These are phyloP conservation scores for Lanius ludovicianus DNA, from an alignment of 2,113 vertebrate species.

Conservation along the genomic window DNA sequence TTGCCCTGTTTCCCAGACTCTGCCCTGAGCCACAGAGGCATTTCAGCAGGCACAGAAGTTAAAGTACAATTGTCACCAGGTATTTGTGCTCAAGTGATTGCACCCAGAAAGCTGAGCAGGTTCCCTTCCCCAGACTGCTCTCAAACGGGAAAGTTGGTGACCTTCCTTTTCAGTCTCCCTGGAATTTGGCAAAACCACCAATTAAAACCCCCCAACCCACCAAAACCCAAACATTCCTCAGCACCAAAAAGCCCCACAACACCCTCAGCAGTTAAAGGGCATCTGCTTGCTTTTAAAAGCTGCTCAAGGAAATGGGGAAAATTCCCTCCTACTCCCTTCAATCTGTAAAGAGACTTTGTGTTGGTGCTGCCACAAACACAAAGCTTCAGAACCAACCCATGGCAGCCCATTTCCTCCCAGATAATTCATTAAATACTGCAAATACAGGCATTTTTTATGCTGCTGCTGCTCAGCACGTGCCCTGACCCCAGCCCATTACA, in stretches of 20 bases:
- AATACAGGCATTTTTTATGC: neutral
- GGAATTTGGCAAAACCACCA: neutral
- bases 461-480: neutral
- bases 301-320: neutral
- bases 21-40: neutral
- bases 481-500: neutral
- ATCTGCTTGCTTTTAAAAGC: neutral
- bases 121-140: neutral
- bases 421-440: neutral
- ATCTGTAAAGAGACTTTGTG: neutral
- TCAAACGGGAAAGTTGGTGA: accelerated
- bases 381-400: neutral
- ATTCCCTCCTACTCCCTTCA: neutral
- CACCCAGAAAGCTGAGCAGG: neutral
- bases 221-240: neutral
- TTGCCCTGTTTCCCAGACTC: neutral
- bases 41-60: neutral
- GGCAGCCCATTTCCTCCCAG: neutral
- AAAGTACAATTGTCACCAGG: neutral
- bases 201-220: neutral
- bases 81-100: neutral
- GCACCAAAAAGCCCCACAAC: neutral
- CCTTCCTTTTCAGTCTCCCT: neutral
- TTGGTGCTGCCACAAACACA: neutral
- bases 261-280: accelerated